Evolutionary conservation across 1,140 invertebrate species (phyloP).

Genomic region (Leptopilina boulardi): DNA sequence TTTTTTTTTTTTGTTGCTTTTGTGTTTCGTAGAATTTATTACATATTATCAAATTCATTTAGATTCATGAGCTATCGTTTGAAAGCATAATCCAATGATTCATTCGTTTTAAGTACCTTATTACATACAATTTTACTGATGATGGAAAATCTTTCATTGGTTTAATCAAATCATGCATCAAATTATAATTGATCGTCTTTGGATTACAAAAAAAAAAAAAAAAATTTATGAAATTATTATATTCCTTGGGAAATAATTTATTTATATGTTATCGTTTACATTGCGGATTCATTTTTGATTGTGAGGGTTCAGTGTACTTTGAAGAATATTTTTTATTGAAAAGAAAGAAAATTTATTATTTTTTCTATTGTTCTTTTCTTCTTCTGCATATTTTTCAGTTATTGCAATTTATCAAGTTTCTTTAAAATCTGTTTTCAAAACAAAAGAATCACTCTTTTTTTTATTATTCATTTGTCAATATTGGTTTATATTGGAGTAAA

Average conservation of each 20-base stretch:
- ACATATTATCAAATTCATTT: conserved; percentile 5
- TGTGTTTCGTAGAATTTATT: background rate
- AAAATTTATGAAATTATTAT: background rate
- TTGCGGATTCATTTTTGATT: no score
- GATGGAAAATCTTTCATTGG: background rate
- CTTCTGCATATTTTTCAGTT: no score
- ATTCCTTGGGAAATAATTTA: no score
- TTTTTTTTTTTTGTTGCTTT: no score
- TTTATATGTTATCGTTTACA: background rate
- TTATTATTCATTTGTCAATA: background rate
- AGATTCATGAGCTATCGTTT: background rate
- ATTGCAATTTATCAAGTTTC: no score
- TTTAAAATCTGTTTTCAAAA: background rate
- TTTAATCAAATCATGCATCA: background rate
- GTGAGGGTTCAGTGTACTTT: no score
- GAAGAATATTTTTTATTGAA: no score
- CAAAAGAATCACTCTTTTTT: background rate
- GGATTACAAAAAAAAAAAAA: background rate
- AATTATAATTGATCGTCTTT: background rate
- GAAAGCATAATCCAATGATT: background rate
- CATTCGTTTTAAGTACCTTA: background rate
- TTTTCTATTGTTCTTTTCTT: no score
- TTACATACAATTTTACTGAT: background rate
- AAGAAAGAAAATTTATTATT: no score
- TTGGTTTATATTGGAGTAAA: background rate